Percentiles rank a stretch among this genome's conserved stretches.
These are phyloP conservation scores for Ecdyonurus torrentis DNA, from an alignment of 2,888 invertebrate species.

Conservation along the genomic window DNA sequence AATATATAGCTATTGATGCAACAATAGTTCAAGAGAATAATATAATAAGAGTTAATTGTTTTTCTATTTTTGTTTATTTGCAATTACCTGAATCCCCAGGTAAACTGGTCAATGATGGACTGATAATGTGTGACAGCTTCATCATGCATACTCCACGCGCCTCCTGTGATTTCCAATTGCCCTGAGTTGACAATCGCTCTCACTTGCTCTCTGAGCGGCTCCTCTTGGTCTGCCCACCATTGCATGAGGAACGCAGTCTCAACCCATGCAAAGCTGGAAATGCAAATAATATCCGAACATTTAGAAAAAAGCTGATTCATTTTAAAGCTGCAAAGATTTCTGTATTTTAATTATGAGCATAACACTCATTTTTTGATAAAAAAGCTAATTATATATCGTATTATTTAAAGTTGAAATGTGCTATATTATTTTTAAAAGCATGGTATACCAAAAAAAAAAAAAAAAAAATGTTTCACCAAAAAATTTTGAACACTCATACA, in stretches of 20 bases:
- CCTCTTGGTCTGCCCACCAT: slow-evolving; percentile 58
- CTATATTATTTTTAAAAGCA: no score
- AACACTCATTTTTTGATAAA: not conserved
- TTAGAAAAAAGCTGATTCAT: no score
- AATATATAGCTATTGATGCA: no score
- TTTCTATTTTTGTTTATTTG: slow-evolving; percentile 40
- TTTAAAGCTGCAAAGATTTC: no score
- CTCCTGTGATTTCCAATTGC: slow-evolving; percentile 54
- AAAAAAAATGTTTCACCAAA: no score
- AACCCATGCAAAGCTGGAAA: slow-evolving; percentile 79
- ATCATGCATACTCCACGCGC: slow-evolving; percentile 76
- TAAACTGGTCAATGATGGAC: slow-evolving; percentile 56
- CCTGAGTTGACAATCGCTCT: slow-evolving; percentile 40
- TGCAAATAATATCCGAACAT: slow-evolving; percentile 10
- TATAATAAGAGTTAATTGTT: not conserved
- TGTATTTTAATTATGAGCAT: not conserved
- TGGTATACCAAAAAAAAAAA: no score
- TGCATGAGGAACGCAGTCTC: slow-evolving; percentile 76
- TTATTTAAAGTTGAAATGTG: no score
- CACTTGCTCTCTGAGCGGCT: slow-evolving; percentile 33
- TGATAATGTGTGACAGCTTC: slow-evolving; percentile 55
- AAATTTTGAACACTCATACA: no score
- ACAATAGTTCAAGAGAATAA: no score
- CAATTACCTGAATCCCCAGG: no score
- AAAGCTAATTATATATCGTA: not conserved